Conservation (phyloP, 1,140 invertebrate species). For the Drosophila tropicalis region DNA sequence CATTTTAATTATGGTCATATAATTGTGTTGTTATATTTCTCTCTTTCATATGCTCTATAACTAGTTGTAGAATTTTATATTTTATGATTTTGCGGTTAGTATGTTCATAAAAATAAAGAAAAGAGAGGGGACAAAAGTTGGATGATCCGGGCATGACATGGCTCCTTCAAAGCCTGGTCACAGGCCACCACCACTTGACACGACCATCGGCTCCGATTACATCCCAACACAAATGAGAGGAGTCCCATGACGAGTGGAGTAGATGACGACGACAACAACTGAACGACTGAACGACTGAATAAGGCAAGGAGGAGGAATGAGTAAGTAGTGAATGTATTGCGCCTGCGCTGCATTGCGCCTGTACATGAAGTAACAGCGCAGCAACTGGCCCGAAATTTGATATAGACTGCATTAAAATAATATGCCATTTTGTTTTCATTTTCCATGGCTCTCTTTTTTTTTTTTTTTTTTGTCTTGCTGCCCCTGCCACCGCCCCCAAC, state of each 20-base stretch:
- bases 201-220: slow-evolving; percentile 8
- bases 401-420: slow-evolving; percentile 10
- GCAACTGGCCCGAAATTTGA: not conserved
- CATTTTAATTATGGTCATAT: slow-evolving; percentile 7
- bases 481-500: too few relatives aligned
- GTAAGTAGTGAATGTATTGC: not conserved
- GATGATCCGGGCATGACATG: slow-evolving; percentile 11
- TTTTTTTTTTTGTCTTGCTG: not conserved
- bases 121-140: not conserved
- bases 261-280: not conserved
- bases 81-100: slow-evolving; percentile 5
- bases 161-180: slow-evolving; percentile 7
- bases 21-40: not conserved
- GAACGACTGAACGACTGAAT: not conserved
- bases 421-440: slow-evolving; percentile 14
- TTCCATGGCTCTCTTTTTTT: not conserved
- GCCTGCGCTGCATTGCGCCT: not conserved
- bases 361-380: slow-evolving; percentile 6
- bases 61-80: slow-evolving; percentile 1
- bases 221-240: slow-evolving; percentile 2
- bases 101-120: not conserved
- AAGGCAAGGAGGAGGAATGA: too few relatives aligned
- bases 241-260: not conserved
- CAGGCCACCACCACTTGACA: slow-evolving; percentile 10
- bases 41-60: not conserved